phyloP scores from a whole-genome alignment of 2,888 invertebrate species.

The Uropetala carovei region DNA sequence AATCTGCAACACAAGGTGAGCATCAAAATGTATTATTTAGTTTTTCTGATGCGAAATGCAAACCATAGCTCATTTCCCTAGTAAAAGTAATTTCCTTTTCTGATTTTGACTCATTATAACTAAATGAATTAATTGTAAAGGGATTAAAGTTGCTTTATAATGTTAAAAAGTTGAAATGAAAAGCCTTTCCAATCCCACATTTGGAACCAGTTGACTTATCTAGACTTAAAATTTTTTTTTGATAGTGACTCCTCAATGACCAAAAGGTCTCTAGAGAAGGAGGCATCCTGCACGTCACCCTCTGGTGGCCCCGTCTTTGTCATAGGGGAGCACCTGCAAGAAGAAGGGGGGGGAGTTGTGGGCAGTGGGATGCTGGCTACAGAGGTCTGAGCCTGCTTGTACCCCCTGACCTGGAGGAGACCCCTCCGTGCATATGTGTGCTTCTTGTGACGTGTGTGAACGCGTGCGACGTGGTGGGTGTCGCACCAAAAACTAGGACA shows the following conservation, averaged over 20 bases:
- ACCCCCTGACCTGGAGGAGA: slow-evolving; percentile 22
- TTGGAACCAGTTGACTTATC: slow-evolving; percentile 65
- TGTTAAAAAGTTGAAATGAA: no score
- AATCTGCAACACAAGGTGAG: slow-evolving; percentile 72
- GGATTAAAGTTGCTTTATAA: no score
- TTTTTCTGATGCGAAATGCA: not conserved
- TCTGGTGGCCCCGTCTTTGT: slow-evolving; percentile 80
- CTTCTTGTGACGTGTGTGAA: slow-evolving; percentile 33
- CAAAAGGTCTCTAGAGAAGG: slow-evolving; percentile 82
- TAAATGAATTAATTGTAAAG: no score
- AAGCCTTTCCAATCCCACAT: no score
- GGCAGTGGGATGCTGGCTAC: slow-evolving; percentile 79
- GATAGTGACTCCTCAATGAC: slow-evolving; percentile 83
- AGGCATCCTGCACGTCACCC: slow-evolving; percentile 71
- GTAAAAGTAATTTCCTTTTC: no score
- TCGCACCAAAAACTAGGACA: slow-evolving; percentile 37
- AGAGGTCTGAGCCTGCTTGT: slow-evolving; percentile 78
- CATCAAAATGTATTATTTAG: slow-evolving; percentile 41
- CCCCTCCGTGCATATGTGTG: slow-evolving; percentile 46
- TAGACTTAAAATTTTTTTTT: slow-evolving; percentile 72
- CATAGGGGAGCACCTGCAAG: slow-evolving; percentile 84
- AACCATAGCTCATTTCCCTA: no score
- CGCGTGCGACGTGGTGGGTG: slow-evolving; percentile 44
- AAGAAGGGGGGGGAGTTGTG: slow-evolving; percentile 48
- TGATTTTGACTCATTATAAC: no score